Percentiles rank a stretch among this genome's conserved stretches.
Evolutionary conservation across 2,797 vertebrate species (phyloP).

Genomic region (Gouania willdenowi): DNA sequence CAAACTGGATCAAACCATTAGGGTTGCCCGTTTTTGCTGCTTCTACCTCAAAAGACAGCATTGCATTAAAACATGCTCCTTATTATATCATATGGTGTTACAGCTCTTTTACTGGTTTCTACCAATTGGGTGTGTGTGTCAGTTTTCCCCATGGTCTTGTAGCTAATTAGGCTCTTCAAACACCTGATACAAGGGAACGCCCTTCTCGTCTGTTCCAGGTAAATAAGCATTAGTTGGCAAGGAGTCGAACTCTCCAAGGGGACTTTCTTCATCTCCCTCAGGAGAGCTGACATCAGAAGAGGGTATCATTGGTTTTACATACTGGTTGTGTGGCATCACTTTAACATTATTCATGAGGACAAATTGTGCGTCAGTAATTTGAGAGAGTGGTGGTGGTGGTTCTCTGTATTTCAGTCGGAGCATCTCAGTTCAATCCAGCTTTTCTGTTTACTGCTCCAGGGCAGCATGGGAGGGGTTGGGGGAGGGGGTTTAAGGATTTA

Average conservation of each 20-base stretch:
- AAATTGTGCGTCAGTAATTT: conserved; percentile 71
- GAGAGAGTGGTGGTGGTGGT: conserved; percentile 18
- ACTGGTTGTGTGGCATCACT: conserved; percentile 45
- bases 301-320: conserved; percentile 71
- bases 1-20: too few species aligned
- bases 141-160: conserved; percentile 44
- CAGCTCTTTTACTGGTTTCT: too few species aligned
- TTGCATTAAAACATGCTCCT: too few species aligned
- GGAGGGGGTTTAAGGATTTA: conserved; percentile 1
- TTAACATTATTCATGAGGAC: conserved; percentile 82
- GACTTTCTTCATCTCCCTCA: conserved; percentile 46
- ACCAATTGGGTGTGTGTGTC: too few species aligned
- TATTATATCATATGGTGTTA: too few species aligned
- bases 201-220: conserved; percentile 40
- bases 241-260: conserved; percentile 46
- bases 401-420: conserved; percentile 40
- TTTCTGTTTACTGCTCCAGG: conserved; percentile 45
- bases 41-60: too few species aligned
- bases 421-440: conserved; percentile 21
- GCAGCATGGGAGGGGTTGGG: conserved; percentile 29
- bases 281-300: conserved; percentile 68
- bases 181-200: conserved; percentile 20
- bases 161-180: conserved; percentile 63
- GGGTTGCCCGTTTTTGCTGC: too few species aligned
- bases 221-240: conserved; percentile 66